Conservation (phyloP, 1,140 invertebrate species). For the Brachionus koreanus region DNA sequence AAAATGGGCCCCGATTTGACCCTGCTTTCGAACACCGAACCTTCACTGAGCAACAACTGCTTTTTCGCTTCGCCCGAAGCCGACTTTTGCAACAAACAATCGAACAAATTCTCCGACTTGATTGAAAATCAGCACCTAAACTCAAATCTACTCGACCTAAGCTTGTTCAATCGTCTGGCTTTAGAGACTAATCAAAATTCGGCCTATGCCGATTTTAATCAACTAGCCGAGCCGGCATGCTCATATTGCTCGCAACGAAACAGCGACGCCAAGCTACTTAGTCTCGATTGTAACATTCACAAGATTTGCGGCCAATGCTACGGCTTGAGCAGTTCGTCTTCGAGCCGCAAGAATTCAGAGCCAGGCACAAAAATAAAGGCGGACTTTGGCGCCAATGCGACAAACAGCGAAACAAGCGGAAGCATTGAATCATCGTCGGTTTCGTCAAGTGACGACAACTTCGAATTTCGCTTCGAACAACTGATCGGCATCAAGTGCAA, state of each 20-base stretch:
- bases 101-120: neutral
- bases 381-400: neutral
- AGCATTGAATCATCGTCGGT: conserved; percentile 39
- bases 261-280: neutral
- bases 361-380: neutral
- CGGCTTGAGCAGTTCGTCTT: neutral
- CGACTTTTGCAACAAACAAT: neutral
- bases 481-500: conserved; percentile 8
- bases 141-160: conserved; percentile 1
- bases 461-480: conserved; percentile 21
- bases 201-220: neutral
- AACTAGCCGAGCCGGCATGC: neutral
- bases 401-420: neutral
- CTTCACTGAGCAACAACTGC: neutral
- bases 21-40: neutral
- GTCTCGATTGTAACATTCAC: conserved; percentile 12
- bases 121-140: neutral
- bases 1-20: neutral
- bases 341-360: conserved; percentile 38
- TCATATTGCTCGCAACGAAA: conserved; percentile 13
- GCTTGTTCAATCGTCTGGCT: neutral
- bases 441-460: conserved; percentile 26
- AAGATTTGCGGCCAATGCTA: conserved; percentile 2
- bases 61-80: neutral
- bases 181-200: conserved; percentile 1